Percentiles rank a stretch among this genome's conserved stretches.
Evolutionary conservation across 2,888 invertebrate genomes (phyloP).

Genomic region (Andrena praecox): DNA sequence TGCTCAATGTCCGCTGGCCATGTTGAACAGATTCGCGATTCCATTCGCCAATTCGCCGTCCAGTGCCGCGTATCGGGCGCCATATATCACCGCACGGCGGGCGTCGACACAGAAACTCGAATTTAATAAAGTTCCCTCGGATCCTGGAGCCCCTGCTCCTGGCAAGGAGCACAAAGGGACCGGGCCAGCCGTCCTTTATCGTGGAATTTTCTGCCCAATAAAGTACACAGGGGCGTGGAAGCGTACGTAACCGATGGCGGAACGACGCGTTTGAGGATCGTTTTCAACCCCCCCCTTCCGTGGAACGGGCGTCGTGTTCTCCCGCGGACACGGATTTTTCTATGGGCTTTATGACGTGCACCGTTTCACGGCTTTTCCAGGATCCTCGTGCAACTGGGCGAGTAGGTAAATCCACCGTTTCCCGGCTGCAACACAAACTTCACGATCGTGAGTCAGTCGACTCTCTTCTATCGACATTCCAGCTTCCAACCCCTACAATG

Average conservation of each 20-base stretch:
- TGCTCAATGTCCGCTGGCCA: not conserved
- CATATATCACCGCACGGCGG: constrained; percentile 39
- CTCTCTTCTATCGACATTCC: not conserved
- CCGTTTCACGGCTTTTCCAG: constrained; percentile 41
- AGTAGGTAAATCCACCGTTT: not conserved
- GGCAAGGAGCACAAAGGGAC: constrained; percentile 54
- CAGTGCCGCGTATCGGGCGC: not conserved
- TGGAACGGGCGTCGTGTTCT: constrained; percentile 14
- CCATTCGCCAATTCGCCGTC: not conserved
- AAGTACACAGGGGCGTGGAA: constrained; percentile 75
- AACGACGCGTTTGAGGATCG: constrained; percentile 65
- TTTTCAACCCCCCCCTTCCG: constrained; percentile 48
- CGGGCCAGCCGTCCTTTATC: constrained; percentile 80
- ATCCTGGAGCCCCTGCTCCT: constrained; percentile 24
- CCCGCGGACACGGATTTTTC: constrained; percentile 69
- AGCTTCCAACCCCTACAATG: not conserved
- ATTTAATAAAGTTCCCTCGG: constrained; percentile 58
- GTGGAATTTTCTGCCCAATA: constrained; percentile 84
- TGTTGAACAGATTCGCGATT: not conserved
- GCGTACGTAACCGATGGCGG: constrained; percentile 56
- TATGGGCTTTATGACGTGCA: constrained; percentile 77
- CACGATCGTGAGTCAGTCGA: not conserved
- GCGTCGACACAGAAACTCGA: constrained; percentile 36
- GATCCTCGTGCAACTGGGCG: constrained; percentile 31
- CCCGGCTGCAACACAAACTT: constrained; percentile 16